These are phyloP conservation scores for Lithobates sylvaticus DNA, from an alignment of 2,797 vertebrate species.

Conservation along the genomic window DNA sequence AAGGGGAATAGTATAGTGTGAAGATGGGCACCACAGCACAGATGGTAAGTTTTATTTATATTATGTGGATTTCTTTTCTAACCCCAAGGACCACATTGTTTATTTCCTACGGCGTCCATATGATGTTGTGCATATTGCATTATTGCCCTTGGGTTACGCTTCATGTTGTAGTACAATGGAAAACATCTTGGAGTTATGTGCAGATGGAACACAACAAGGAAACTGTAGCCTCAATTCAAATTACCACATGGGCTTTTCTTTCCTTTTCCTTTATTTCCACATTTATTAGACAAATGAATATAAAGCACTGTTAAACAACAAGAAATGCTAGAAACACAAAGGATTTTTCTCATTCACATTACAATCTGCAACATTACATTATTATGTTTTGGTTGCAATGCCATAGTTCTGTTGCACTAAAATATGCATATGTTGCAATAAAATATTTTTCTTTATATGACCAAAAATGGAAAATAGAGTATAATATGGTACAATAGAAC, in stretches of 20 bases:
- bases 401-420: no score
- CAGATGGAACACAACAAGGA: slow-evolving; percentile 51
- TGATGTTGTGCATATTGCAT: slow-evolving; percentile 60
- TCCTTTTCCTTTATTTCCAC: slow-evolving; percentile 10
- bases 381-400: no score
- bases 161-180: slow-evolving; percentile 53
- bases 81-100: slow-evolving; percentile 53
- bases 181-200: slow-evolving; percentile 55
- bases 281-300: slow-evolving; percentile 23
- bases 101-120: slow-evolving; percentile 62
- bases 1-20: background rate
- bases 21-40: slow-evolving; percentile 30
- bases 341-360: background rate
- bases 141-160: slow-evolving; percentile 56
- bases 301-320: slow-evolving; percentile 8
- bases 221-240: slow-evolving; percentile 44
- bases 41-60: slow-evolving; percentile 58
- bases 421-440: no score
- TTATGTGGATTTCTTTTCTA: slow-evolving; percentile 49
- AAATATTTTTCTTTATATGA: background rate
- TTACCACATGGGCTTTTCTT: slow-evolving; percentile 25
- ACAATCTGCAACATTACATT: background rate
- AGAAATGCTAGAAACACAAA: background rate
- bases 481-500: no score
- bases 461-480: background rate